Base-by-base conservation (phyloP, 2,113 vertebrate genomes). In the Litocranius walleri region DNA sequence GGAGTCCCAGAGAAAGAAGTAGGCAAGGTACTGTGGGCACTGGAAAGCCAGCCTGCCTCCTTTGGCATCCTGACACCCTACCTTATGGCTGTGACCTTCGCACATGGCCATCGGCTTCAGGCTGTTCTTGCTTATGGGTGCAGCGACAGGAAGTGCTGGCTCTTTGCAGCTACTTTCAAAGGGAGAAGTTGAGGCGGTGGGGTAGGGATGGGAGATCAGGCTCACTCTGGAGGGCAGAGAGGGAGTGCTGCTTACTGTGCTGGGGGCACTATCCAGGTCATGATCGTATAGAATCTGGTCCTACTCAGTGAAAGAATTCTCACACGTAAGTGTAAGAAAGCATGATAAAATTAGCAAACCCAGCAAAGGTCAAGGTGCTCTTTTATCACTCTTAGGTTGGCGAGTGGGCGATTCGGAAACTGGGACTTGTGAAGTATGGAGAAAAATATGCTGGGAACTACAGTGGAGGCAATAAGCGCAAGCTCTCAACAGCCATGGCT, bases 401-500 rank as follows among this genome's bases (percentile, higher is more conserved):
- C 0, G 99, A 99, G 94, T 99, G 99, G 99, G 99, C 99, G 5
- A 99, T 99, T 98, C 99, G 99, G 93, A 99, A 99, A 94, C 97
- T 99, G 92, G 99, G 99, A 90, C 99, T 99, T 3, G 95, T 99
- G 94, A 99, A 99, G 85, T 99, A 99, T 0, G 99, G 99, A 57
- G 99, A 99, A 64, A 99, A 99, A 97, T 99, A 99, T 0, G 99
- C 99, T 4, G 99, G 99, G 88, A 99, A 99, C 96, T 99, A 99
- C 97, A 99, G 99, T 1, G 99, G 99, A 9, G 99, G 99, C 15
- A 99, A 99, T 98, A 99, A 99, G 97, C 99, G 99, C 93, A 99
- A 99, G 91, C 99, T 99, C n/a, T 99, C 99, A 13, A 99, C 99
- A 0, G 99, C 99, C 96, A 99, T 99, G 98, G 99, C 99, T 52